Percentiles rank a stretch among this genome's conserved stretches.
Conservation (phyloP, 2,888 invertebrate species). For the Neoaliturus tenellus region DNA sequence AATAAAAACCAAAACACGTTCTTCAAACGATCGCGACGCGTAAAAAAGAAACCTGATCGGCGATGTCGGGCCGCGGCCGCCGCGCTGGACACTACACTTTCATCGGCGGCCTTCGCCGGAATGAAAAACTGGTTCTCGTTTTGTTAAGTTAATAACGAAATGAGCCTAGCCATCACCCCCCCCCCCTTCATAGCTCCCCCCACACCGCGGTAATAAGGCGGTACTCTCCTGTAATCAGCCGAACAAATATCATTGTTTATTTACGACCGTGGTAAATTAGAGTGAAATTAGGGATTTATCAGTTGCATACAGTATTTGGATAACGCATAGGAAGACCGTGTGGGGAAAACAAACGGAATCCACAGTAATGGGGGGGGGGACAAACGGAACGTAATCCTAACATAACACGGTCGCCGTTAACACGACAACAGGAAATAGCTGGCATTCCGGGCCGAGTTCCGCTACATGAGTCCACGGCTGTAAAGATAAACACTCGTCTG, state of each 20-base stretch:
- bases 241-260: slow-evolving; percentile 26
- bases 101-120: slow-evolving; percentile 10
- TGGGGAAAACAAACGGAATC: background rate
- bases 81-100: background rate
- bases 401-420: slow-evolving; percentile 13
- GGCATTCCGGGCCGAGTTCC: slow-evolving; percentile 39
- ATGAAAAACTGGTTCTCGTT: slow-evolving; percentile 40
- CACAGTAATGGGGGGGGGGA: no score
- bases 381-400: slow-evolving; percentile 29
- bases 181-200: background rate
- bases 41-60: slow-evolving; percentile 7
- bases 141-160: slow-evolving; percentile 43
- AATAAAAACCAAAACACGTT: background rate
- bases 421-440: slow-evolving; percentile 25
- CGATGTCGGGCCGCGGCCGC: background rate
- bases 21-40: slow-evolving; percentile 24
- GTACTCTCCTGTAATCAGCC: background rate
- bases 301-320: background rate
- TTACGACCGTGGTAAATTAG: slow-evolving; percentile 30
- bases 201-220: slow-evolving; percentile 5
- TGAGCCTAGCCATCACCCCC: background rate
- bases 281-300: slow-evolving; percentile 33
- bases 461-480: slow-evolving; percentile 19
- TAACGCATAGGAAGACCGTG: background rate
- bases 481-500: slow-evolving; percentile 20